Base-by-base conservation (phyloP, 2,888 invertebrate genomes). In the Diogma glabrata region DNA sequence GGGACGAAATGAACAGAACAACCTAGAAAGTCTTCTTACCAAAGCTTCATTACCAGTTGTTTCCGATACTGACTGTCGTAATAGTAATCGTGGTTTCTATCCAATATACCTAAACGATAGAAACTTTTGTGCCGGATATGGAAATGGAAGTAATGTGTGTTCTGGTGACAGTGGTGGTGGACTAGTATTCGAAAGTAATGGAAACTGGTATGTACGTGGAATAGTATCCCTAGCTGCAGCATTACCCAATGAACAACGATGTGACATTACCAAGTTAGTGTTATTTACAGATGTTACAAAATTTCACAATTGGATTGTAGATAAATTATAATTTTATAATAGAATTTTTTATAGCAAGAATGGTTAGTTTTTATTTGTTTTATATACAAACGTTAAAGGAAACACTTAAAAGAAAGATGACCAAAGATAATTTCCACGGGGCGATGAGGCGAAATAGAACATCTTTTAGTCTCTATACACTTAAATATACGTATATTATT, bases 191-290 rank as follows among this genome's bases (percentile, higher is more conserved):
- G 20, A 52, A 36, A 19, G 7, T 30, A 19, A 20, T 2, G 23
- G 22, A 7, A 24, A 22, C 3, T 52, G 38, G 47, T 52, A 52
- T 28, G 33, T 52, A 22, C 26, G 52, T 20, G 52, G 52, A 14
- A 26, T 49, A 3, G 24, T 52, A 0, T 40, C 38, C 4, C 17
- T 43, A 7, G 47, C 38, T 5, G 12, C 49, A 2, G 14, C 24
- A 16, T n/a, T n/a, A n/a, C n/a, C n/a, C n/a, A n/a, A n/a, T n/a
- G n/a, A n/a, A n/a, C 48, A 52, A 33, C 40, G 40, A 3, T 52
- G 52, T 17, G 49, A 40, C 7, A 28, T 28, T 4, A 14, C 24
- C 3, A 30, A 49, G 6, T 49, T 43, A 19, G 52, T 36, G 2
- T 22, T 49, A 5, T 49, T 52, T 23, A 52, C 52, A 3, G 48